Conservation (phyloP, 1,140 invertebrate genomes). For the Solenopsis fugax region DNA sequence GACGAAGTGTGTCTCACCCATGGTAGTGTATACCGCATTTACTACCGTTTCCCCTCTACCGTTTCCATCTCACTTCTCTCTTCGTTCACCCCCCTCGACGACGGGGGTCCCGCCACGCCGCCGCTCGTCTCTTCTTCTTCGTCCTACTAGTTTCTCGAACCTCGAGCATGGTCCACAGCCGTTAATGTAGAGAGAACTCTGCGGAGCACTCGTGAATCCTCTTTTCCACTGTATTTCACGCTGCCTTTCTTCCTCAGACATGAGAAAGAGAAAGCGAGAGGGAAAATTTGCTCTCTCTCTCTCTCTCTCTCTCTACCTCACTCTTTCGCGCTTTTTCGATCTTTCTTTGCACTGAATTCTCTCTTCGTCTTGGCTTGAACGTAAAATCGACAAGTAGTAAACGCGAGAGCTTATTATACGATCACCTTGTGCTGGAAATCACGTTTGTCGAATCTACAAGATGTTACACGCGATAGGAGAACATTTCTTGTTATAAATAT, state of each 20-base stretch:
- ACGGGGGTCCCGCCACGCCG: background rate
- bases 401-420: slow-evolving; percentile 60
- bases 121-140: background rate
- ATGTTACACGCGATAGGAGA: background rate
- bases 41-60: slow-evolving; percentile 34
- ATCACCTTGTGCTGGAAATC: slow-evolving; percentile 46
- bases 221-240: slow-evolving; percentile 63
- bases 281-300: slow-evolving; percentile 18
- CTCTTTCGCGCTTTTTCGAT: slow-evolving; percentile 10
- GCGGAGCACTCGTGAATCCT: slow-evolving; percentile 71
- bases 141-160: slow-evolving; percentile 55
- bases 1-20: slow-evolving; percentile 59
- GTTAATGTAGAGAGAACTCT: slow-evolving; percentile 74
- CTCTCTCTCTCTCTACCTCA: too few species aligned
- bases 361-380: background rate
- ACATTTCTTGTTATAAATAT: background rate
- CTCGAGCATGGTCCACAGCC: slow-evolving; percentile 68
- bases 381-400: slow-evolving; percentile 58
- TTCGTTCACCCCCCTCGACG: slow-evolving; percentile 6
- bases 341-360: background rate
- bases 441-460: slow-evolving; percentile 41
- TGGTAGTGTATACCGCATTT: slow-evolving; percentile 49
- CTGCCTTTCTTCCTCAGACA: slow-evolving; percentile 36
- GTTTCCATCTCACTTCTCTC: background rate
- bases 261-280: slow-evolving; percentile 10